Conservation (phyloP, 37 sponge, comb jelly and placozoan genomes). For the Crambe crambe region DNA sequence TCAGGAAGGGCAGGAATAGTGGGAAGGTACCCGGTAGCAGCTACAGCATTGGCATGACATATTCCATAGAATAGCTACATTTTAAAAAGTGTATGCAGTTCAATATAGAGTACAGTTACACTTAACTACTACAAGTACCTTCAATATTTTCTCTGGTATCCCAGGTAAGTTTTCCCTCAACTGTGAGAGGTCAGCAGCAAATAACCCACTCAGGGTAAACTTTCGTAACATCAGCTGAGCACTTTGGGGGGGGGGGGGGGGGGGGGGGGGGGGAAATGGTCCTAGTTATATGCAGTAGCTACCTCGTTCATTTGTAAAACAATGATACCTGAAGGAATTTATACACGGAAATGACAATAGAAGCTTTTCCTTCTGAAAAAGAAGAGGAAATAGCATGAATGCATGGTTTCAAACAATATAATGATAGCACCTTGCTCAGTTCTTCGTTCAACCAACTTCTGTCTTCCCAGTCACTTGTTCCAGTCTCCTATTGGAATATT, state of each 20-base stretch:
- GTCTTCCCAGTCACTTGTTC: conserved; percentile 22
- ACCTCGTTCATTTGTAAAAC: no score
- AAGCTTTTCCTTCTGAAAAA: conserved; percentile 57
- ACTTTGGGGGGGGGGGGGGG: conserved; percentile 20
- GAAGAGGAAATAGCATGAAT: neutral
- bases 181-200: neutral
- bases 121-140: neutral
- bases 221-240: conserved; percentile 43
- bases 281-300: no score
- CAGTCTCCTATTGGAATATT: no score
- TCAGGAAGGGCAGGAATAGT: neutral
- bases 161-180: conserved; percentile 18
- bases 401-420: neutral
- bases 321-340: conserved; percentile 69
- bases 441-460: conserved; percentile 51
- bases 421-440: conserved; percentile 24
- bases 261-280: no score
- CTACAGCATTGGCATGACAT: conserved; percentile 3
- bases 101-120: neutral
- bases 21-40: neutral
- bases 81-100: neutral
- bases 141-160: conserved; percentile 29
- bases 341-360: conserved; percentile 66
- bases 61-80: conserved; percentile 7
- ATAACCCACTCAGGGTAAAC: conserved; percentile 26